A percentile compares a stretch with the other conserved stretches of the same genome.
Evolutionary conservation across 2,113 vertebrate genomes (phyloP).

Genomic region (Zosterops lateralis): DNA sequence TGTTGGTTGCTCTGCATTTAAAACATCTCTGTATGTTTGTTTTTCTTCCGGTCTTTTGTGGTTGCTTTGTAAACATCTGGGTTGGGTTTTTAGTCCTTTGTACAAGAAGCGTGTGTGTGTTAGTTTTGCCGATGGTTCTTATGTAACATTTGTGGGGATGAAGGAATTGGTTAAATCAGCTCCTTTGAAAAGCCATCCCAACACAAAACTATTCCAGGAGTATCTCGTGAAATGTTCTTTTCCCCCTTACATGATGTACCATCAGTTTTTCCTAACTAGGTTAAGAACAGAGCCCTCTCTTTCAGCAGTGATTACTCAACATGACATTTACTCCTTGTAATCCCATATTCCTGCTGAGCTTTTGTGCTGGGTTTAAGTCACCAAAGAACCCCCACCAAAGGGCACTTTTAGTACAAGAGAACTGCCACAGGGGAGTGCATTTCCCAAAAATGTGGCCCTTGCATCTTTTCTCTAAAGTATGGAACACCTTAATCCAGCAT

Average conservation of each 20-base stretch:
- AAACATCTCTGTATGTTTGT: slow-evolving; percentile 55
- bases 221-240: not conserved
- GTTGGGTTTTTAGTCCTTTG: slow-evolving; percentile 36
- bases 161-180: slow-evolving; percentile 20
- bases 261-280: not conserved
- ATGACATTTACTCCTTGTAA: not conserved
- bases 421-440: not conserved
- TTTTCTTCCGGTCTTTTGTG: slow-evolving; percentile 55
- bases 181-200: slow-evolving; percentile 31
- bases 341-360: not conserved
- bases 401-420: not conserved
- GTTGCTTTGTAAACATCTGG: slow-evolving; percentile 64
- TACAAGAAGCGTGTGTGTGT: not conserved
- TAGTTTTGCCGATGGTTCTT: slow-evolving; percentile 28
- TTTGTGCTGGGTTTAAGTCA: not conserved
- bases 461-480: not conserved
- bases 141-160: slow-evolving; percentile 2
- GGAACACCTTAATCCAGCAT: not conserved
- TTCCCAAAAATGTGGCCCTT: not conserved
- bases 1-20: slow-evolving; percentile 37
- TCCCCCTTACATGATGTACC: not conserved
- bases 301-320: not conserved
- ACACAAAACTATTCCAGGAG: not conserved
- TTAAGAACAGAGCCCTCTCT: not conserved
- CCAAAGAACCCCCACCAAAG: not conserved